Base-by-base conservation (phyloP, 2,113 vertebrate genomes). In the Phodopus roborovskii region DNA sequence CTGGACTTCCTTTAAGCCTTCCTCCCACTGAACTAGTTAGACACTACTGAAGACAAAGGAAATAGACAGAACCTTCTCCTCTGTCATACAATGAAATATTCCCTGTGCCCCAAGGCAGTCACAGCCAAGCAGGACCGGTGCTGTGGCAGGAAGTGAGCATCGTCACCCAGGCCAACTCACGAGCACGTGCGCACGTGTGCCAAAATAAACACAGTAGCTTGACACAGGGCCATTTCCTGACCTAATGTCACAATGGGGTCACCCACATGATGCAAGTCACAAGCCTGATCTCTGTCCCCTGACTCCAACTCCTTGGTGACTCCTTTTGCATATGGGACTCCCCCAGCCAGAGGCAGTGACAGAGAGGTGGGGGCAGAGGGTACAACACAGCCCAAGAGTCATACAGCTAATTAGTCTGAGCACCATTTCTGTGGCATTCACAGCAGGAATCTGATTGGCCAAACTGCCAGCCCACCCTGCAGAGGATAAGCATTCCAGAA, bases 401-500 rank as follows among this genome's bases (percentile, higher is more conserved):
- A 22, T 42, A 45, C 60, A 62, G 77, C 85, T 90, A 91, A 92
- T 95, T 78, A 94, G 86, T 89, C 93, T 84, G 16, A 94, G 78
- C 92, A 86, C 64, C 90, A 74, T 79, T 97, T 94, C 91, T 88
- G 88, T 42, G 10, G 56, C 30, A 17, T 73, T 87, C 89, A n/a
- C 62, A 33, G 89, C 77, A 78, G 83, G 88, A 97, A 95, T 79
- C 86, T 83, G 96, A 95, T 87, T 70, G 12, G 86, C 94, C 85
- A 48, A 53, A 74, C 66, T 39, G 56, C 39, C 33, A 90, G 95
- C 95, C 97, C 96, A 91, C 94, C 92, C 33, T 42, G 93, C 84
- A 50, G n/a, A 70, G 75, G 50, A 20, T 89, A 92, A n/a, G 68
- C 96, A 96, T 97, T 97, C 96, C 97, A 97, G 93, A 95, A 84